Percentiles rank a stretch among this genome's conserved stretches.
These are phyloP conservation scores for Conus ventricosus DNA, from an alignment of 1,140 invertebrate genomes.

Conservation along the genomic window DNA sequence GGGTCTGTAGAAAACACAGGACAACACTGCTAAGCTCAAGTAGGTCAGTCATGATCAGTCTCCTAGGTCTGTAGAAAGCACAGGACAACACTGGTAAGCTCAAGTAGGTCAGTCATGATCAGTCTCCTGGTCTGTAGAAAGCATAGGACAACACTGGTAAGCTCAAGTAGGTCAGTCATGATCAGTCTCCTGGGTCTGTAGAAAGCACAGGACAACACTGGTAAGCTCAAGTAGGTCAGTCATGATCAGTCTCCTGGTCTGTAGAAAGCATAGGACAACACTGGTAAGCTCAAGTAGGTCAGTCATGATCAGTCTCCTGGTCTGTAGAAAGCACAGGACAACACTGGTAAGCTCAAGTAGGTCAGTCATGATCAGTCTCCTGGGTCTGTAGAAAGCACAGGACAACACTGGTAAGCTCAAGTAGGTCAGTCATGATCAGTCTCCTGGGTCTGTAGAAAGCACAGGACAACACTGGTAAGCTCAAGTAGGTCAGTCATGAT, in stretches of 20 bases:
- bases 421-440: too few species aligned
- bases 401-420: constrained; percentile 43
- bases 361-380: too few species aligned
- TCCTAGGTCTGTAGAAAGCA: too few species aligned
- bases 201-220: not conserved
- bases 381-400: too few species aligned
- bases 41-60: too few species aligned
- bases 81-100: constrained; percentile 38
- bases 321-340: not conserved
- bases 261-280: not conserved
- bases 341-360: constrained; percentile 41
- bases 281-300: constrained; percentile 40
- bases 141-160: constrained; percentile 14
- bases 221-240: constrained; percentile 40
- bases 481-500: constrained; percentile 24
- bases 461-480: constrained; percentile 28
- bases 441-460: too few species aligned
- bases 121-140: too few species aligned
- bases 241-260: too few species aligned
- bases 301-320: too few species aligned
- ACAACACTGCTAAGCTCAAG: constrained; percentile 48
- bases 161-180: constrained; percentile 30
- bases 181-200: too few species aligned
- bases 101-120: not conserved
- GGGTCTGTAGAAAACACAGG: constrained; percentile 44